Evolutionary conservation across 2,113 vertebrate species (phyloP).

Genomic region (Campylomormyrus tamandua): DNA sequence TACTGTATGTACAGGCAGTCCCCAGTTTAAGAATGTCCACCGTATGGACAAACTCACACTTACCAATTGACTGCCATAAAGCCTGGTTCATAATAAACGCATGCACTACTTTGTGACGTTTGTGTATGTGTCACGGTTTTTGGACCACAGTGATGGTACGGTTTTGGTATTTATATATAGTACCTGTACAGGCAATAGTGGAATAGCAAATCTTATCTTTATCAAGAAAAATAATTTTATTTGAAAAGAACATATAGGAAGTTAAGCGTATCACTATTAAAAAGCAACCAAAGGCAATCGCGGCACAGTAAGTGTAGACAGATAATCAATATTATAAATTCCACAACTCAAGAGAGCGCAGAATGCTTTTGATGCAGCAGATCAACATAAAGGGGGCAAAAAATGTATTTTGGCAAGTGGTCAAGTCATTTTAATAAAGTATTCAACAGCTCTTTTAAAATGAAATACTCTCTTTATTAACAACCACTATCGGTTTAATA

Average conservation of each 20-base stretch:
- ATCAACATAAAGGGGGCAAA: background rate
- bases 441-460: background rate
- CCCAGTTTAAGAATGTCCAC: no score
- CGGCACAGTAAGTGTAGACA: background rate
- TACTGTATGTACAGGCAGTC: no score
- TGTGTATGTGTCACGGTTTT: no score
- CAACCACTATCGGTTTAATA: background rate
- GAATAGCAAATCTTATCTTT: no score
- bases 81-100: no score
- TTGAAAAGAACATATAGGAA: no score
- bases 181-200: background rate
- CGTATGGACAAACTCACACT: no score
- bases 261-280: no score
- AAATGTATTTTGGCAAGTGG: background rate
- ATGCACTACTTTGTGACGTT: no score
- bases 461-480: background rate
- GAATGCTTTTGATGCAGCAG: background rate
- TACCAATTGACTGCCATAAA: no score
- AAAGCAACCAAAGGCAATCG: background rate
- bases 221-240: no score
- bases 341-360: background rate
- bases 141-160: no score
- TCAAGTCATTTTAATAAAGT: background rate
- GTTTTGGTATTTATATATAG: background rate
- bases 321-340: background rate